These are phyloP conservation scores for Rhagoletis zephyria DNA, from an alignment of 1,140 invertebrate genomes.

Conservation along the genomic window DNA sequence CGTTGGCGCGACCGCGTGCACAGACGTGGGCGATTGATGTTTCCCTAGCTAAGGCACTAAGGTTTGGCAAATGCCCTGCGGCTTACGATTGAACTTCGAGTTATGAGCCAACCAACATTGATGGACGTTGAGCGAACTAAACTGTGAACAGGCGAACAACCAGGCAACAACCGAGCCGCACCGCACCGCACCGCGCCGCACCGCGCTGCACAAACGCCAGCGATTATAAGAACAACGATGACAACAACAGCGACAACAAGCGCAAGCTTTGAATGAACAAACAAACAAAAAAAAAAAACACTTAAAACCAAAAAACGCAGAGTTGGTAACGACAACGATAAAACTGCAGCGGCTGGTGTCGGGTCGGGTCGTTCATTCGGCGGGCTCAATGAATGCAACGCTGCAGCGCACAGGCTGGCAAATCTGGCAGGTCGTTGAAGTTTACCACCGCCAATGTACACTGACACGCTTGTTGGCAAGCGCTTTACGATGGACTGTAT, in stretches of 20 bases:
- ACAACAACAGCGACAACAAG: constrained; percentile 46
- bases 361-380: constrained; percentile 32
- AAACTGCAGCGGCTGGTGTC: constrained; percentile 32
- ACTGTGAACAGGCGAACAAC: constrained; percentile 38
- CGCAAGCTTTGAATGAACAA: not conserved
- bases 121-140: constrained; percentile 56
- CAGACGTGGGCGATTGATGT: constrained; percentile 72
- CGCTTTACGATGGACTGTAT: not conserved
- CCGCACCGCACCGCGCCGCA: no score
- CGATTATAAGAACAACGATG: constrained; percentile 46
- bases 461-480: not conserved
- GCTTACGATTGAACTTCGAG: constrained; percentile 73
- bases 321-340: constrained; percentile 47
- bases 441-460: constrained; percentile 9
- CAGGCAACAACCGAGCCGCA: constrained; percentile 1
- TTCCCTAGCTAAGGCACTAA: constrained; percentile 66
- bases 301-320: constrained; percentile 4
- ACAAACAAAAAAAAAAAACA: constrained; percentile 16
- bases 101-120: constrained; percentile 66
- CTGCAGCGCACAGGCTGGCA: constrained; percentile 6
- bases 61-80: constrained; percentile 72
- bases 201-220: constrained; percentile 31
- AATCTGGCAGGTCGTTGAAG: constrained; percentile 40
- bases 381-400: constrained; percentile 8
- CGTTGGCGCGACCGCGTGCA: constrained; percentile 39